phyloP scores from a whole-genome alignment of 30 jellyfish, hydroid and myxozoan species.

The Aurelia aurita complex sp. Pacific region DNA sequence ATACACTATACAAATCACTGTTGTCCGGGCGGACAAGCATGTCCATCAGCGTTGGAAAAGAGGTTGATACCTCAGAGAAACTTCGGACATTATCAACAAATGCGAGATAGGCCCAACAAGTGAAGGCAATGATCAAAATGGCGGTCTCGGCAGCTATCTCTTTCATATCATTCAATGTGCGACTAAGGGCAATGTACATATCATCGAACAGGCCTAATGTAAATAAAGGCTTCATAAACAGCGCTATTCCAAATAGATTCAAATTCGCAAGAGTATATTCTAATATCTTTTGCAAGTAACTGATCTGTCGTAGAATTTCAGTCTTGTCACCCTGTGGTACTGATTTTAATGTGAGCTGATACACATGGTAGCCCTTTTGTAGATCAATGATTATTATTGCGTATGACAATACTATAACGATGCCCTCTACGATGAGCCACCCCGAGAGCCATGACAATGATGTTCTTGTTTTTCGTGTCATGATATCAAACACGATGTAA shows the following conservation, averaged over 20 bases:
- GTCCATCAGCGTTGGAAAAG: conserved; percentile 59
- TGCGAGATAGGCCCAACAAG: conserved; percentile 66
- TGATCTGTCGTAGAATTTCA: conserved; percentile 11
- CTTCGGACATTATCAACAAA: conserved; percentile 32
- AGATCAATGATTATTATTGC: conserved; percentile 4
- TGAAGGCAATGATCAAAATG: conserved; percentile 31
- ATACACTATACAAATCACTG: conserved; percentile 6
- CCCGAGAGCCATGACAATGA: conserved; percentile 56
- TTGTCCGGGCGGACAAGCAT: conserved; percentile 69
- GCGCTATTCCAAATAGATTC: conserved; percentile 19
- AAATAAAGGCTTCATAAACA: conserved; percentile 49
- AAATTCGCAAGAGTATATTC: conserved; percentile 25
- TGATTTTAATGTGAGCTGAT: neutral
- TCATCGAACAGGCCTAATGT: conserved; percentile 68
- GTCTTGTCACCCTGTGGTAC: neutral
- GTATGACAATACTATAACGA: conserved; percentile 32
- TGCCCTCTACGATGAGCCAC: conserved; percentile 35
- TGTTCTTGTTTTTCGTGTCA: conserved; percentile 33
- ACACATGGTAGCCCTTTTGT: conserved; percentile 8
- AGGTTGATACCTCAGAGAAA: conserved; percentile 15
- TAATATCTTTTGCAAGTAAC: neutral
- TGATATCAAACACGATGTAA: conserved; percentile 41
- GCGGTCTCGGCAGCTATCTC: conserved; percentile 53
- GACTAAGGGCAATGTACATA: conserved; percentile 47
- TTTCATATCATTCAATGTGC: conserved; percentile 41